Base-by-base conservation (phyloP, 2,797 vertebrate genomes). In the Sebastes diploproa region DNA sequence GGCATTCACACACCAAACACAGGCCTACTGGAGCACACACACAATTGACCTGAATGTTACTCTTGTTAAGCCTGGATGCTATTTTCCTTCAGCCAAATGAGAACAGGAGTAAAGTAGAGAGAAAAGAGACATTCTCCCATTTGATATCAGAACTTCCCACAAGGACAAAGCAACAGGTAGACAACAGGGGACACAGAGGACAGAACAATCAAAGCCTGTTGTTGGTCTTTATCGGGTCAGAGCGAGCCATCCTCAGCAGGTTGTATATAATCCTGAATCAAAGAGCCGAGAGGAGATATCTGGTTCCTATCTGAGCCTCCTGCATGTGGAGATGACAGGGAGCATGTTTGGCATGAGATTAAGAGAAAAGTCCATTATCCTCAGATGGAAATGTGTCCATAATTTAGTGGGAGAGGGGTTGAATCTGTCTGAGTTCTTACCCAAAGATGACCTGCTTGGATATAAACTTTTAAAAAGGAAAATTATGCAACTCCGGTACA, bases 321-420 rank as follows among this genome's bases (percentile, higher is more conserved):
- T 80, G 59, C 87, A 59, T 78, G 82, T 83, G 84, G 70, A 89
- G 83, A 87, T 61, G 80, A 83, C 74, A 77, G 70, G 27, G 60
- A 82, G 64, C 67, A 65, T 11, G 22, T 83, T 75, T 94, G 93
- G 93, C 88, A 86, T 8, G 25, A 86, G 91, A 92, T 91, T 80
- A 87, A 90, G 63, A 80, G 61, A 90, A 23, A 80, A 38, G 7
- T 36, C 65, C 5, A 54, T 58, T 75, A 34, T 78, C 62, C 20
- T 84, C 81, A 58, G 67, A 84, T 83, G 81, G 77, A 83, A 76
- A 79, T 18, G 60, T 76, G 82, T 83, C 27, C 11, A 3, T 67
- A 46, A 56, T 67, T 78, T 36, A 65, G 7, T 22, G 56, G 18
- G 23, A 46, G n/a, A 23, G 52, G 9, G 2, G 38, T 27, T 55